Conservation (phyloP, 2,888 invertebrate genomes). For the Thumatha senex region DNA sequence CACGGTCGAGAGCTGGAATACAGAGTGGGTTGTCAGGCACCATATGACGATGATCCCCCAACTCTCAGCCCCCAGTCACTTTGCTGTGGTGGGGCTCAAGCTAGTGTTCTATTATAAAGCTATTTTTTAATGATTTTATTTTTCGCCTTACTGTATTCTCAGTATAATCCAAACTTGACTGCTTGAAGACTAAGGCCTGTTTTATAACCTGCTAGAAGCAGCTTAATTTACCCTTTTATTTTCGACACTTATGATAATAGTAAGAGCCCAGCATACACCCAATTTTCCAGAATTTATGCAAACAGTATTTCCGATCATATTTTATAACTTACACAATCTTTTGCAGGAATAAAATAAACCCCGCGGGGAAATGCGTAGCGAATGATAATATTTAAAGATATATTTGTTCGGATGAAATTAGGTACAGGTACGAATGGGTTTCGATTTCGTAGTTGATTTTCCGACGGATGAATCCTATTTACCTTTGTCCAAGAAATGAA, state of each 20-base stretch:
- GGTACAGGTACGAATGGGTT: not conserved
- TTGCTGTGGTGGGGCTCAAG: no score
- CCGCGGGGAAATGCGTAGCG: not conserved
- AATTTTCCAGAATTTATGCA: not conserved
- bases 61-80: no score
- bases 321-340: not conserved
- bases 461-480: constrained; percentile 9
- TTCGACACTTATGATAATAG: constrained; percentile 15
- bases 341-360: not conserved
- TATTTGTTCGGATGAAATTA: constrained; percentile 8
- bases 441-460: constrained; percentile 21
- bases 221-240: no score
- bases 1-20: no score
- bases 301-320: not conserved
- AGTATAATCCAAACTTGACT: no score
- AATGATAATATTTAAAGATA: constrained; percentile 13
- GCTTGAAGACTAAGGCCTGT: no score
- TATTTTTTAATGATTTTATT: no score
- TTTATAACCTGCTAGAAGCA: no score
- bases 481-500: not conserved
- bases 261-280: not conserved
- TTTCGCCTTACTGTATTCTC: no score
- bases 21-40: no score
- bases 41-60: no score
- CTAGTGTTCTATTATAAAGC: no score